Evolutionary conservation across 30 jellyfish, hydroid and myxozoan genomes (phyloP).

Genomic region (Sanderia malayensis): DNA sequence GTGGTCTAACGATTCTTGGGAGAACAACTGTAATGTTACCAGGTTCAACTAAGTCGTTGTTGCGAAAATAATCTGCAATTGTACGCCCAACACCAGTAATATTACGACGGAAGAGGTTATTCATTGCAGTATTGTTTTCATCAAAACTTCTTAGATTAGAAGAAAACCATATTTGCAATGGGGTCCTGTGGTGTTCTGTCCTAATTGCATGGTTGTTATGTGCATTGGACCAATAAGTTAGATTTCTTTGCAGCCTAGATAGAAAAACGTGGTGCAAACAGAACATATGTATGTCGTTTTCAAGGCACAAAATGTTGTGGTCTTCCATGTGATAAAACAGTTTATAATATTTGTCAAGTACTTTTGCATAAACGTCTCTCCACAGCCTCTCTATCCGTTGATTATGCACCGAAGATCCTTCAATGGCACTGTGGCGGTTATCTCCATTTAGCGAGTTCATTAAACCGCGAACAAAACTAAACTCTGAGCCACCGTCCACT

Average conservation of each 20-base stretch:
- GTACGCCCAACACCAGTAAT: not conserved
- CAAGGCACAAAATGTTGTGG: not conserved
- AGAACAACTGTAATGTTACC: conserved; percentile 23
- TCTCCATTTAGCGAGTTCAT: conserved; percentile 22
- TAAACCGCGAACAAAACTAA: not conserved
- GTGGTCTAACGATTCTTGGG: conserved; percentile 17
- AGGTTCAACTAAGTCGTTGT: conserved; percentile 17
- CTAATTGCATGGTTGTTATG: conserved; percentile 31
- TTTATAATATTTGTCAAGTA: conserved; percentile 20
- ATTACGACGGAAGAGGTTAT: conserved; percentile 7
- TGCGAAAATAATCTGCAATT: conserved; percentile 3
- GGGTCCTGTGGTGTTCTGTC: conserved; percentile 33
- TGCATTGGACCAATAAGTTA: conserved; percentile 21
- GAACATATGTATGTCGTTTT: conserved; percentile 18
- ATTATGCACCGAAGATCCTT: conserved; percentile 35
- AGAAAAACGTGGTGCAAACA: conserved; percentile 33
- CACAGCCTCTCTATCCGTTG: conserved; percentile 46
- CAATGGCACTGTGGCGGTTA: conserved; percentile 18
- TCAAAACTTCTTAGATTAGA: conserved; percentile 7
- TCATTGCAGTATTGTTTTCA: conserved; percentile 31
- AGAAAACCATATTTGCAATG: conserved; percentile 29
- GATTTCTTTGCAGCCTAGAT: conserved; percentile 20
- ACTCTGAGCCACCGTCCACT: conserved; percentile 34
- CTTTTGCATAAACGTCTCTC: conserved; percentile 46
- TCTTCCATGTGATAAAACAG: conserved; percentile 31